Evolutionary conservation across 1,140 invertebrate genomes (phyloP).

Genomic region (Caenorhabditis elegans): WBcel235 BX284606.5:17093501-17094000

Average conservation of each 20-base stretch:
- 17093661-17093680: too few relatives aligned
- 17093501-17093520: conserved; percentile 99
- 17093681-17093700: too few relatives aligned
- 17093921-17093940: conserved; percentile 99
- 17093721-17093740: too few relatives aligned
- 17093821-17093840: conserved; percentile 99
- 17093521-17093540: conserved; percentile 98
- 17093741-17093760: conserved; percentile 76
- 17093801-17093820: conserved; percentile 92
- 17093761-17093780: conserved; percentile 83
- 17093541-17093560: conserved; percentile 77
- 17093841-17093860: conserved; percentile 69
- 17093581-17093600: conserved; percentile 75
- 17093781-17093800: conserved; percentile 77
- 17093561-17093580: conserved; percentile 75
- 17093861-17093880: conserved; percentile 75
- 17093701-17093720: too few relatives aligned
- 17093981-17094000: conserved; percentile 92
- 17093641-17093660: too few relatives aligned
- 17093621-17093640: too few relatives aligned
- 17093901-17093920: conserved; percentile 89
- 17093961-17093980: conserved; percentile 94
- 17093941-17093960: conserved; percentile 99
- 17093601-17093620: too few relatives aligned
- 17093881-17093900: conserved; percentile 94